These are phyloP conservation scores for Drosophila virilis DNA, from an alignment of 1,140 invertebrate genomes.

Conservation along the genomic window DNA sequence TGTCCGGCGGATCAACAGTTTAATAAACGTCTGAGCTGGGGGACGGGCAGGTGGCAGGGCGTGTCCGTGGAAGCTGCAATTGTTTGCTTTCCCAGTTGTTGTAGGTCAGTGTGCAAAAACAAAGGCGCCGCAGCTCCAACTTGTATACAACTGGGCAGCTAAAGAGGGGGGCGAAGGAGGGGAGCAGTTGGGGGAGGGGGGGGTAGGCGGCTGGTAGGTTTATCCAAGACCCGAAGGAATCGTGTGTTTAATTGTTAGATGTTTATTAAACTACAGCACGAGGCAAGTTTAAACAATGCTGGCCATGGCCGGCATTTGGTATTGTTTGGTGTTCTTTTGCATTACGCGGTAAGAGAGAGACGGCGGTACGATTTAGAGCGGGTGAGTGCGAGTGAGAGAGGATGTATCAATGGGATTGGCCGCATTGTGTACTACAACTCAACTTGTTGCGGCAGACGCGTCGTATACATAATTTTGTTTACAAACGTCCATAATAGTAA, in stretches of 20 bases:
- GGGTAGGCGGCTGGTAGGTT: background rate
- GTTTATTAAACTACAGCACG: conserved; percentile 77
- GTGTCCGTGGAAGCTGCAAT: conserved; percentile 58
- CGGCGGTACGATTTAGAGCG: background rate
- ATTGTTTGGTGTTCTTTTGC: conserved; percentile 48
- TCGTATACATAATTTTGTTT: conserved; percentile 83
- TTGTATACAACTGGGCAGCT: conserved; percentile 58
- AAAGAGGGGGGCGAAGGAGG: background rate
- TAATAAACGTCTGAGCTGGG: conserved; percentile 43
- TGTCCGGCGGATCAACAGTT: conserved; percentile 59
- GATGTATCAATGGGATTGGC: conserved; percentile 50
- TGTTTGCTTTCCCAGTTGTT: conserved; percentile 76
- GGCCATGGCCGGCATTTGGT: conserved; percentile 47
- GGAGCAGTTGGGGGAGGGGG: conserved; percentile 3
- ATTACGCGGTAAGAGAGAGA: background rate
- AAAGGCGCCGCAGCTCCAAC: conserved; percentile 61
- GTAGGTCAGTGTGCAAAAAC: conserved; percentile 83
- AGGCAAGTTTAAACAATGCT: conserved; percentile 73
- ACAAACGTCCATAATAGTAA: conserved; percentile 81
- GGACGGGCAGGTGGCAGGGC: conserved; percentile 4
- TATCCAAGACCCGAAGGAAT: conserved; percentile 12
- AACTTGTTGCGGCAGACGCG: conserved; percentile 51
- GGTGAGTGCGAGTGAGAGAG: background rate
- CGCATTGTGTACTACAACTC: conserved; percentile 59
- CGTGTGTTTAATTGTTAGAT: conserved; percentile 82